Percentiles rank a stretch among this genome's conserved stretches.
Conservation (phyloP, 1,140 invertebrate species). For the Drosophila sucinea region DNA sequence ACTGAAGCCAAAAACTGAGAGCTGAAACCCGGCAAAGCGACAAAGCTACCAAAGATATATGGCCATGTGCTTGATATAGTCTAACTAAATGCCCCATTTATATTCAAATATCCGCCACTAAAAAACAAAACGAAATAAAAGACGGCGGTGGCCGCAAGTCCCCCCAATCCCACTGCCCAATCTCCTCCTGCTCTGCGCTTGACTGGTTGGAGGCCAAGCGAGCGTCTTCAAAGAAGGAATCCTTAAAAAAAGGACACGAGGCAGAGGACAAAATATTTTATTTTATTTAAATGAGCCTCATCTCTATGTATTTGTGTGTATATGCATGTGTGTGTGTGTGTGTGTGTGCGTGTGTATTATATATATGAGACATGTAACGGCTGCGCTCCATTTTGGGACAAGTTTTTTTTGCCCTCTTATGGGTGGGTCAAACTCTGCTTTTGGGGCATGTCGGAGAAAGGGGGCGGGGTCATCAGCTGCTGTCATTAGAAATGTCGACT, state of each 20-base stretch:
- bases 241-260: constrained; percentile 45
- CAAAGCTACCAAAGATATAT: constrained; percentile 75
- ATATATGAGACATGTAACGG: constrained; percentile 58
- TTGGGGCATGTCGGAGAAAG: neutral
- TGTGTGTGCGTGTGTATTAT: constrained; percentile 18
- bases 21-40: constrained; percentile 39
- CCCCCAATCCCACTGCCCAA: too few species aligned
- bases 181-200: too few species aligned
- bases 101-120: constrained; percentile 81
- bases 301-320: constrained; percentile 50
- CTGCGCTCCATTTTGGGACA: constrained; percentile 40
- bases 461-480: constrained; percentile 8
- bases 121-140: constrained; percentile 76
- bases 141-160: constrained; percentile 42
- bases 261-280: constrained; percentile 72
- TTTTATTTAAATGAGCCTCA: constrained; percentile 78
- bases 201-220: too few species aligned
- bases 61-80: constrained; percentile 78
- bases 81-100: constrained; percentile 79
- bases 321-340: neutral
- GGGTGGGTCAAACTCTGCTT: constrained; percentile 30
- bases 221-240: constrained; percentile 52
- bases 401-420: constrained; percentile 31
- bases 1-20: constrained; percentile 42
- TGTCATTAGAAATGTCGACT: constrained; percentile 65